These are phyloP conservation scores for Minunthozetes semirufus DNA, from an alignment of 2,888 invertebrate species.

Conservation along the genomic window DNA sequence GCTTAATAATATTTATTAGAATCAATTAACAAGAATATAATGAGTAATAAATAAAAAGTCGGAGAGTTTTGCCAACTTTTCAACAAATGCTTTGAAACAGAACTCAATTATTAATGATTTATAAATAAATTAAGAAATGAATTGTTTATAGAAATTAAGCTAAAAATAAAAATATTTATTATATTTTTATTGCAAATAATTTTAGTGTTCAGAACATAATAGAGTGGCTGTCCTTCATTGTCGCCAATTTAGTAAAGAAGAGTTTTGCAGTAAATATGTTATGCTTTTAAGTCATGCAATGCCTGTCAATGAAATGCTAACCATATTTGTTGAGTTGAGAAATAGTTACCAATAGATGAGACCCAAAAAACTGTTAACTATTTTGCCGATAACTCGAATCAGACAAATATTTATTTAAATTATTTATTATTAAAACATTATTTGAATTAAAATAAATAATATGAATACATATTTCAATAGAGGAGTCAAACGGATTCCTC, in stretches of 20 bases:
- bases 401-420: not conserved
- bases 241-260: conserved; percentile 12
- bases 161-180: not conserved
- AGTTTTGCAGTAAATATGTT: conserved; percentile 15
- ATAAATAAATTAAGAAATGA: not conserved
- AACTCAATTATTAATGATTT: not conserved
- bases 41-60: not conserved
- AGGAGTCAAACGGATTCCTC: not conserved
- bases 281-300: conserved; percentile 21
- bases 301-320: not conserved
- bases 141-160: not conserved
- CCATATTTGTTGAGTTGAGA: not conserved
- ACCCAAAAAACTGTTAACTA: not conserved
- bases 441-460: not conserved
- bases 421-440: not conserved
- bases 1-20: not conserved
- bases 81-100: not conserved
- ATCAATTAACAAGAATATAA: conserved; percentile 6
- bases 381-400: not conserved
- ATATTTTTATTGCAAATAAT: not conserved
- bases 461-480: not conserved
- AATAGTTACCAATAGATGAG: not conserved
- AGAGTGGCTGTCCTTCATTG: conserved; percentile 7
- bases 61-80: not conserved
- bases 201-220: not conserved